Conservation (phyloP, 2,888 invertebrate genomes). For the Amphipyra tragopoginis region DNA sequence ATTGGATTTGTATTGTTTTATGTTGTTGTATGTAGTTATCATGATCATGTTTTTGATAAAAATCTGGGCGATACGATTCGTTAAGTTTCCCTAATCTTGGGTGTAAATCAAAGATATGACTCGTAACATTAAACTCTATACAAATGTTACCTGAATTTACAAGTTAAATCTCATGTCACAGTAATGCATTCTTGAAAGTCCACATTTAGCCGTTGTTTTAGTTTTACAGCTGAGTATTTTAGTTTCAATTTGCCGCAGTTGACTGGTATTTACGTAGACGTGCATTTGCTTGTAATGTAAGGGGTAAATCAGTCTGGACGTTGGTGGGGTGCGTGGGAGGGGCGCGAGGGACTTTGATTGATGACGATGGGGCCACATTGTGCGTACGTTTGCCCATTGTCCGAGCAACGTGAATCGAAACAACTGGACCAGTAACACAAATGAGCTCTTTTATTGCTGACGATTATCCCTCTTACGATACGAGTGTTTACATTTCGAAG, state of each 20-base stretch:
- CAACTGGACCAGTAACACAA: slow-evolving; percentile 77
- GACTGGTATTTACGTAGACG: slow-evolving; percentile 56
- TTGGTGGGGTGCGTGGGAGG: slow-evolving; percentile 66
- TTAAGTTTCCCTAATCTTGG: slow-evolving; percentile 5
- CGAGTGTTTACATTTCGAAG: slow-evolving; percentile 61
- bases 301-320: slow-evolving; percentile 68
- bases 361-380: slow-evolving; percentile 80
- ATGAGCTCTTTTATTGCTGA: slow-evolving; percentile 77
- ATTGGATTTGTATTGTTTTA: slow-evolving; percentile 7
- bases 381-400: slow-evolving; percentile 82
- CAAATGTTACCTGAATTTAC: slow-evolving; percentile 5
- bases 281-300: slow-evolving; percentile 72
- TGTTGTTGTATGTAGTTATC: too few species aligned
- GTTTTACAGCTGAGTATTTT: slow-evolving; percentile 41
- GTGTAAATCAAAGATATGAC: slow-evolving; percentile 15
- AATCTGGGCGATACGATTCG: slow-evolving; percentile 4
- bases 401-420: slow-evolving; percentile 81
- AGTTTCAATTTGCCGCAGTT: slow-evolving; percentile 57
- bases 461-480: slow-evolving; percentile 70
- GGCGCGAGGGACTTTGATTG: slow-evolving; percentile 78
- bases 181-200: slow-evolving; percentile 38
- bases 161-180: slow-evolving; percentile 20
- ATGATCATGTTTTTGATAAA: slow-evolving; percentile 19
- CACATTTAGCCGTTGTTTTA: slow-evolving; percentile 36
- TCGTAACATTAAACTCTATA: slow-evolving; percentile 12